A percentile compares a stretch with the other conserved stretches of the same genome.
Conservation (phyloP, 2,797 vertebrate genomes). For the Leptatherina wallacei region DNA sequence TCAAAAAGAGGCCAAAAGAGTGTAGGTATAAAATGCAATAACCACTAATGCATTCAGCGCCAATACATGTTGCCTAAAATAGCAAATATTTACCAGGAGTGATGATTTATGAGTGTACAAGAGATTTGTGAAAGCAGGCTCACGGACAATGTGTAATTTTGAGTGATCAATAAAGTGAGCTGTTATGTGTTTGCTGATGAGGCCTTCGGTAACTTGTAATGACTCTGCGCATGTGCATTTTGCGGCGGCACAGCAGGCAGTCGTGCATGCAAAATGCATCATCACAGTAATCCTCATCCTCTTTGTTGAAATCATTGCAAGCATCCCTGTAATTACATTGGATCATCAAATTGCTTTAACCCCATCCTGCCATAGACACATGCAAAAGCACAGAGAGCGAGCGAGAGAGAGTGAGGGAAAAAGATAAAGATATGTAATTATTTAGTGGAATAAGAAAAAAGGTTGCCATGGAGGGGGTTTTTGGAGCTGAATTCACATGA, state of each 20-base stretch:
- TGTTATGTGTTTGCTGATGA: conserved; percentile 30
- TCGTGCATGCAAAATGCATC: conserved; percentile 10
- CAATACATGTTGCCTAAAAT: conserved; percentile 52
- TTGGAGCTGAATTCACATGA: conserved; percentile 60
- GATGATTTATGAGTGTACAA: conserved; percentile 66
- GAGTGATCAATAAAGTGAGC: conserved; percentile 40
- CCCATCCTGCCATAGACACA: conserved; percentile 6
- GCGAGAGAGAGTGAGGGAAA: conserved; percentile 8
- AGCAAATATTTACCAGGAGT: conserved; percentile 57
- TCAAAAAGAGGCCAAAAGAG: conserved; percentile 24
- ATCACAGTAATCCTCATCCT: conserved; percentile 24
- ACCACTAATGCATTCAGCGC: conserved; percentile 25
- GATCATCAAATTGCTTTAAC: conserved; percentile 43
- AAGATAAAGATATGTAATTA: conserved; percentile 29
- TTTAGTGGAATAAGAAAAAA: conserved; percentile 32
- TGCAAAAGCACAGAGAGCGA: background rate
- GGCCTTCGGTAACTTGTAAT: conserved; percentile 22
- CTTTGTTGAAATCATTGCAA: conserved; percentile 34
- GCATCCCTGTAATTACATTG: conserved; percentile 31
- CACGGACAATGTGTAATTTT: conserved; percentile 23
- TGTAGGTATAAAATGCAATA: conserved; percentile 10
- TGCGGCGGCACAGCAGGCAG: conserved; percentile 11
- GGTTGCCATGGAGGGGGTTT: conserved; percentile 63
- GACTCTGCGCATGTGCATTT: conserved; percentile 2
- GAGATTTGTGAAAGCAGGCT: conserved; percentile 48